Conservation (phyloP, 2,888 invertebrate genomes). For the Pollenia labialis region DNA sequence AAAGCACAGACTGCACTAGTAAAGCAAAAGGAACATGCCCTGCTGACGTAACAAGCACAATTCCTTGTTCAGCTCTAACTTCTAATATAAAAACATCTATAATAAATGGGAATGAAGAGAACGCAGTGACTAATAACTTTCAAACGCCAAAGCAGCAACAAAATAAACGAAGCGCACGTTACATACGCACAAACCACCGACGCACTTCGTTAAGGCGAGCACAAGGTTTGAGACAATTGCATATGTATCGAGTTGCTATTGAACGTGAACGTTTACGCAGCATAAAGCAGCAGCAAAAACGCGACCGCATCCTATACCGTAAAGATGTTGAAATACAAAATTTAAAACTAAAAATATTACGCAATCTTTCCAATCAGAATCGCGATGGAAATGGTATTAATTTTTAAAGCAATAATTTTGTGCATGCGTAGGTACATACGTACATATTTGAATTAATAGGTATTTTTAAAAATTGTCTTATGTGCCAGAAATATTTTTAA, state of each 20-base stretch:
- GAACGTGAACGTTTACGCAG: conserved; percentile 71
- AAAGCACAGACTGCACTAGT: not conserved
- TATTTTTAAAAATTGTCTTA: no score
- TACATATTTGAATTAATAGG: not conserved
- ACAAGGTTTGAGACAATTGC: conserved; percentile 66
- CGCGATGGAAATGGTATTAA: conserved; percentile 55
- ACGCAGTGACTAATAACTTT: not conserved
- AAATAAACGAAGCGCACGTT: conserved; percentile 1
- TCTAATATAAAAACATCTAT: not conserved
- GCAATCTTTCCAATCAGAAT: conserved; percentile 70
- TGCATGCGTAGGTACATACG: not conserved
- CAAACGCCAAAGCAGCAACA: conserved; percentile 9
- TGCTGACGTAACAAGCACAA: conserved; percentile 37
- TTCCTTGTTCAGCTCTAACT: conserved; percentile 6
- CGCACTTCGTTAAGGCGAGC: conserved; percentile 42
- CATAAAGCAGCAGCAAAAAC: conserved; percentile 71
- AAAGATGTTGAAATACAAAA: conserved; percentile 74
- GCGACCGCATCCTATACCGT: conserved; percentile 70
- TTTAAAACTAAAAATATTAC: conserved; percentile 73
- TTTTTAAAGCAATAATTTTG: conserved; percentile 18
- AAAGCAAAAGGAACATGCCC: conserved; percentile 1
- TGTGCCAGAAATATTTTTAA: no score
- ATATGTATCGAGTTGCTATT: conserved; percentile 71
- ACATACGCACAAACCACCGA: not conserved
- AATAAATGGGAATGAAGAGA: not conserved